phyloP scores from a whole-genome alignment of 2,888 invertebrate genomes.

The Lasioglossum leucozonium region DNA sequence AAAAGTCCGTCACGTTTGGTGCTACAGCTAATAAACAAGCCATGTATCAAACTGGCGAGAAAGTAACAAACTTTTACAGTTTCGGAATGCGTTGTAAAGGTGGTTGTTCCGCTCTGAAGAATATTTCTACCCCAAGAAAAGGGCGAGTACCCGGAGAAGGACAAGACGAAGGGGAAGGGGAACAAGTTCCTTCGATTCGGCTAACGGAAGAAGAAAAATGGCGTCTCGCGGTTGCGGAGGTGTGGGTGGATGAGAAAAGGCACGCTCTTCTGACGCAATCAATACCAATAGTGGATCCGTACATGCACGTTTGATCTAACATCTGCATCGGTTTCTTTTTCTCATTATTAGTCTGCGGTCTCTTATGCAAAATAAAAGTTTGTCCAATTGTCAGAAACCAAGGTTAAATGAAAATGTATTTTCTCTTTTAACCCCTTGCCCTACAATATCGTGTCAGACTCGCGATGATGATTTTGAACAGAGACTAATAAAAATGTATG shows the following conservation, averaged over 20 bases:
- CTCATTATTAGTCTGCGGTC: background rate
- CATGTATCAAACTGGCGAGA: background rate
- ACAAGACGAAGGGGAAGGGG: constrained; percentile 35
- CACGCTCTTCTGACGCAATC: constrained; percentile 71
- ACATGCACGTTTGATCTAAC: constrained; percentile 14
- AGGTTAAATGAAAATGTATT: background rate
- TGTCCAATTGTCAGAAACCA: background rate
- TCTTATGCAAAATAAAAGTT: background rate
- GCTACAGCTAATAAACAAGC: background rate
- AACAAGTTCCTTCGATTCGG: constrained; percentile 63
- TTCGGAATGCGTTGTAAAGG: background rate
- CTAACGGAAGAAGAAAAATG: constrained; percentile 69
- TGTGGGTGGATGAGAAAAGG: constrained; percentile 67
- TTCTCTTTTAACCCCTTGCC: too few relatives aligned
- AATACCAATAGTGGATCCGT: constrained; percentile 64
- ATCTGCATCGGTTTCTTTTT: constrained; percentile 8
- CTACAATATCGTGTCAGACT: too few relatives aligned
- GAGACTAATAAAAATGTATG: too few relatives aligned
- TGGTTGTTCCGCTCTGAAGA: background rate
- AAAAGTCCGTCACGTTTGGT: background rate
- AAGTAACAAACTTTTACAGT: background rate
- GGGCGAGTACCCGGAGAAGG: constrained; percentile 20
- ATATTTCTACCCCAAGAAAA: constrained; percentile 33
- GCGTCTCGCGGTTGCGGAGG: constrained; percentile 64
- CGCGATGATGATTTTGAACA: too few relatives aligned